Evolutionary conservation across 2,888 invertebrate species (phyloP), one percentile per base, ranked within the genome.

Genomic region (Blastobasis lacticolella): DNA sequence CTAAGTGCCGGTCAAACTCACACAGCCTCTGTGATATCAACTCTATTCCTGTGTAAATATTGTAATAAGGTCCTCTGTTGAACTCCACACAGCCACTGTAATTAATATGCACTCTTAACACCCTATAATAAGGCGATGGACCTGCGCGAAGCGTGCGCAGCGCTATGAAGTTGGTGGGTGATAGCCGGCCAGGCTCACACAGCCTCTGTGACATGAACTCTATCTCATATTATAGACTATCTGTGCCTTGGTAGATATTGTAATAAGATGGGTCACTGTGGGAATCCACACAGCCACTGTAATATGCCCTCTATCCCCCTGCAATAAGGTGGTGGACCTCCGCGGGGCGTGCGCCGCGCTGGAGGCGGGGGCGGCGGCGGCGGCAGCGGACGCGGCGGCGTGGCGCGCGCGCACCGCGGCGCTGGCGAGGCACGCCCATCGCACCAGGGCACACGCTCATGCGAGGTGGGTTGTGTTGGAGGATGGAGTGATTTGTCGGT

Each of bases 1-100:
- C 76, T 95, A 43, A 96, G 96, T 69, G 86, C 93, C 46, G 92
- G n/a, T n/a, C n/a, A n/a, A n/a, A n/a, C n/a, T n/a, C n/a, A n/a
- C n/a, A n/a, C n/a, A n/a, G n/a, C n/a, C n/a, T n/a, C n/a, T n/a
- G n/a, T n/a, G n/a, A n/a, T n/a, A n/a, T n/a, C n/a, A n/a, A n/a
- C n/a, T n/a, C n/a, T n/a, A n/a, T n/a, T n/a, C n/a, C 23, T 23
- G 23, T 23, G 23, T 23, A 23, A 3, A 23, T 23, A 23, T 23
- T 23, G 23, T 23, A 23, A 23, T 23, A 23, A 23, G 23, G 23
- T 23, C 23, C 23, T 23, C 23, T 23, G 23, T 23, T 3, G 23
- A 23, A 23, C 23, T 23, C 23, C 23, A 23, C 23, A 23, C 23
- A 23, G 23, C 23, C 23, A 42, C 38, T 38, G 40, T 38, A 49